Conservation (phyloP, 2,888 invertebrate genomes). For the Netelia fuscicornis region DNA sequence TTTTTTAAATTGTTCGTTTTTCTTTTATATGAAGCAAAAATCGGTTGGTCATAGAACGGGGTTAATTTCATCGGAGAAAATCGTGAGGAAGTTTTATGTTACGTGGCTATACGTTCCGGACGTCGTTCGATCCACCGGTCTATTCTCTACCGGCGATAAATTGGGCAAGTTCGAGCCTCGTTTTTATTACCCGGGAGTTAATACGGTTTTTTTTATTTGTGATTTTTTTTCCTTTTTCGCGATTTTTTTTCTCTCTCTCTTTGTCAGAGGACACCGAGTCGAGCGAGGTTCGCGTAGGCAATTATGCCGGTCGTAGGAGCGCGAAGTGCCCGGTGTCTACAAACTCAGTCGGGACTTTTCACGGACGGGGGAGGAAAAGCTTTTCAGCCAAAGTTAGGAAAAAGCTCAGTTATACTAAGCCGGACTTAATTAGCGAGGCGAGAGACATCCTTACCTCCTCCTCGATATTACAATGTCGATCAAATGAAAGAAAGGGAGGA, state of each 20-base stretch:
- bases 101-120: not conserved
- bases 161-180: not conserved
- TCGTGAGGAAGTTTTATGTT: not conserved
- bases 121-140: not conserved
- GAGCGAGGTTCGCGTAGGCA: constrained; percentile 26
- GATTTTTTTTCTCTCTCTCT: not conserved
- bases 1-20: too few relatives aligned
- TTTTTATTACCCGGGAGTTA: not conserved
- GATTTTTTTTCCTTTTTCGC: not conserved
- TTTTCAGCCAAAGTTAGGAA: constrained; percentile 10
- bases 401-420: constrained; percentile 20
- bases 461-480: constrained; percentile 36
- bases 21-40: too few relatives aligned
- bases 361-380: not conserved
- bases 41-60: too few relatives aligned
- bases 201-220: not conserved
- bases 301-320: constrained; percentile 27
- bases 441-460: not conserved
- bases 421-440: constrained; percentile 38
- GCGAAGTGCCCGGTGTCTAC: constrained; percentile 30
- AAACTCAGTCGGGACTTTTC: not conserved
- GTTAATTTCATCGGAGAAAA: not conserved
- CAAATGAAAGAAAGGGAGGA: not conserved
- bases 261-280: not conserved
- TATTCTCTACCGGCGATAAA: constrained; percentile 12